These are phyloP conservation scores for Diachasma alloeum DNA, from an alignment of 1,140 invertebrate genomes.

Conservation along the genomic window DNA sequence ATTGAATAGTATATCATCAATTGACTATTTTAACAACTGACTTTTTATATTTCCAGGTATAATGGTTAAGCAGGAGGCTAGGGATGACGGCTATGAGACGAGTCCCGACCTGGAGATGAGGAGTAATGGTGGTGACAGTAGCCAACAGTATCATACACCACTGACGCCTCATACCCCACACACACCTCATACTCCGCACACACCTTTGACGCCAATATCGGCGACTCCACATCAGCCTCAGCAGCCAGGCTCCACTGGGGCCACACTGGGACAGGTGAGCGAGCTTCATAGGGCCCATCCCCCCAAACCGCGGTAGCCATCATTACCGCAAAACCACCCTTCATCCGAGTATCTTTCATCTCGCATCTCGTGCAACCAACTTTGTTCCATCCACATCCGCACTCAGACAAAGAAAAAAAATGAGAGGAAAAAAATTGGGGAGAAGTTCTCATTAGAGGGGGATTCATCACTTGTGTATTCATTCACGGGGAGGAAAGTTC, in stretches of 20 bases:
- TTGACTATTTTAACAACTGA: neutral
- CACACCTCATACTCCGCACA: constrained; percentile 67
- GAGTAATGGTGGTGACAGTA: constrained; percentile 64
- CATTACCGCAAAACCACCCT: constrained; percentile 2
- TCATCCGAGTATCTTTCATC: neutral
- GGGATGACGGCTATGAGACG: constrained; percentile 88
- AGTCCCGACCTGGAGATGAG: constrained; percentile 78
- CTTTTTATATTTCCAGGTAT: constrained; percentile 49
- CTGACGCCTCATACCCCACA: constrained; percentile 68
- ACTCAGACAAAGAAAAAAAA: neutral
- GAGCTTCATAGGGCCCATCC: neutral
- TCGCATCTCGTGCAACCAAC: neutral
- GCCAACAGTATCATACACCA: constrained; percentile 64
- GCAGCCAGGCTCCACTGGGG: constrained; percentile 59
- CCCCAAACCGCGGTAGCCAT: neutral
- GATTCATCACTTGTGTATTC: too few relatives aligned
- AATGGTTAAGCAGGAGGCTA: constrained; percentile 75
- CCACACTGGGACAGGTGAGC: constrained; percentile 59
- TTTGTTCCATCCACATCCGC: neutral
- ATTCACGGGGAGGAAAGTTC: too few relatives aligned
- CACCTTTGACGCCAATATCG: constrained; percentile 65
- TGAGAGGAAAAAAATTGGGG: neutral
- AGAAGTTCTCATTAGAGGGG: neutral
- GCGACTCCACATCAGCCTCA: constrained; percentile 63
- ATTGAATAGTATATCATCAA: too few relatives aligned